A percentile compares a stretch with the other conserved stretches of the same genome.
Conservation (phyloP, 2,113 vertebrate species). For the Triplophysa rosa region DNA sequence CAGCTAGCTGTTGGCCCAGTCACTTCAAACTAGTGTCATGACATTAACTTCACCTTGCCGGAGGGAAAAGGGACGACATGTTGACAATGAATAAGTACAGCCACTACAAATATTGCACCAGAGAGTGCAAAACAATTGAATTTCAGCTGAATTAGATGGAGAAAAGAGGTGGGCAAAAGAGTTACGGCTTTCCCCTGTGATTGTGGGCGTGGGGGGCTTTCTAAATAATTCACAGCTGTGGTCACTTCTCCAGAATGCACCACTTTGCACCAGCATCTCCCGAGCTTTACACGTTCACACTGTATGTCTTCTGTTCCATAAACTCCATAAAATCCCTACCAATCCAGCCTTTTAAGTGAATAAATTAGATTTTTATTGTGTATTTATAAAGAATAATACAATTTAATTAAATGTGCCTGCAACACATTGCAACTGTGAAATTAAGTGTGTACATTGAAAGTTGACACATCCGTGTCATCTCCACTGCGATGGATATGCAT, state of each 20-base stretch:
- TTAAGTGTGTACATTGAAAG: too few species aligned
- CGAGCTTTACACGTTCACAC: conserved; percentile 15
- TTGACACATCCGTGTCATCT: too few species aligned
- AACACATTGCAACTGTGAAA: too few species aligned
- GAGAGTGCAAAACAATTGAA: conserved; percentile 24
- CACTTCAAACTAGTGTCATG: conserved; percentile 1
- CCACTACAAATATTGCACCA: conserved; percentile 8
- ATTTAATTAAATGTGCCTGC: too few species aligned
- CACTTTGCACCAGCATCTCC: conserved; percentile 31
- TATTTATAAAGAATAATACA: not conserved
- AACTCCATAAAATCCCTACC: not conserved
- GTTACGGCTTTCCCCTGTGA: conserved; percentile 11
- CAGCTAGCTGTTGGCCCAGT: not conserved
- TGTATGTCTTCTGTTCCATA: not conserved
- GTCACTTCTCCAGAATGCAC: not conserved
- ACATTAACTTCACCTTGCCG: conserved; percentile 28
- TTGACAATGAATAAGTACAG: conserved; percentile 36
- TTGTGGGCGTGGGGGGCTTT: not conserved
- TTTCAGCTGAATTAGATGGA: conserved; percentile 21
- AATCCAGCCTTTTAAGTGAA: not conserved
- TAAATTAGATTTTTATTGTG: not conserved
- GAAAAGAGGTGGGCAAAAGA: conserved; percentile 21
- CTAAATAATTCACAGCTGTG: conserved; percentile 51
- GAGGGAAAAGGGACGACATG: not conserved
- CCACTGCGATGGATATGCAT: too few species aligned